Evolutionary conservation across 2,113 vertebrate species (phyloP).

Genomic region (Charadrius vociferus): DNA sequence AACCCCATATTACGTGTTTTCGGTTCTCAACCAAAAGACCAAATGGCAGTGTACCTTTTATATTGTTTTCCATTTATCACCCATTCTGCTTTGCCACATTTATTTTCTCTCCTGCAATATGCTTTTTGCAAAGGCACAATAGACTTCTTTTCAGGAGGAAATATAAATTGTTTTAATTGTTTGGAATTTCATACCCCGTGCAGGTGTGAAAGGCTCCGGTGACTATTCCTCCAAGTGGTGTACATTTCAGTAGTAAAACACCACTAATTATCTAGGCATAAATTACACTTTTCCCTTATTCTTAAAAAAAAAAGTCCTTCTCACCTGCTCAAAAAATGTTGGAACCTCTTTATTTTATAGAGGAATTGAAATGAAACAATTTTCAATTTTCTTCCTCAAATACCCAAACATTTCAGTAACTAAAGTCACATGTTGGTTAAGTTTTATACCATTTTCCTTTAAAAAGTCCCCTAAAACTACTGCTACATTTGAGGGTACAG

Average conservation of each 20-base stretch:
- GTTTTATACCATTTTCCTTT: neutral
- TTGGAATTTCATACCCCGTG: conserved; percentile 47
- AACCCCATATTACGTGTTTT: neutral
- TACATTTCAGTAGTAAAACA: conserved; percentile 53
- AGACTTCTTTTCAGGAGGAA: neutral
- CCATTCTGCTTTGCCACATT: neutral
- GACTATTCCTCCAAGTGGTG: conserved; percentile 1
- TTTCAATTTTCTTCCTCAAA: neutral
- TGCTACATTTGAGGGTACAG: neutral
- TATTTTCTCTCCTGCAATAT: neutral
- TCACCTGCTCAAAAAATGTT: neutral
- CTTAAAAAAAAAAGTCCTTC: neutral
- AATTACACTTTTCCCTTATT: conserved; percentile 2
- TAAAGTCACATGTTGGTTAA: neutral
- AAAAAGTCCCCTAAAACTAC: neutral
- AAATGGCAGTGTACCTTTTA: neutral
- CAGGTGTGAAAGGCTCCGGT: conserved; percentile 48
- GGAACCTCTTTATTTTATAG: neutral
- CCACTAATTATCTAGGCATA: conserved; percentile 31
- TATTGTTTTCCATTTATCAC: neutral
- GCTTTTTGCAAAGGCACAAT: neutral
- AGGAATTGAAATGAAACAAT: neutral
- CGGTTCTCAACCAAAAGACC: neutral
- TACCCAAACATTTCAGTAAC: neutral
- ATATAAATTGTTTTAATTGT: conserved; percentile 30